Percentiles rank a stretch among this genome's conserved stretches.
phyloP scores from a whole-genome alignment of 2,113 vertebrate species.

The Pseudonaja textilis region DNA sequence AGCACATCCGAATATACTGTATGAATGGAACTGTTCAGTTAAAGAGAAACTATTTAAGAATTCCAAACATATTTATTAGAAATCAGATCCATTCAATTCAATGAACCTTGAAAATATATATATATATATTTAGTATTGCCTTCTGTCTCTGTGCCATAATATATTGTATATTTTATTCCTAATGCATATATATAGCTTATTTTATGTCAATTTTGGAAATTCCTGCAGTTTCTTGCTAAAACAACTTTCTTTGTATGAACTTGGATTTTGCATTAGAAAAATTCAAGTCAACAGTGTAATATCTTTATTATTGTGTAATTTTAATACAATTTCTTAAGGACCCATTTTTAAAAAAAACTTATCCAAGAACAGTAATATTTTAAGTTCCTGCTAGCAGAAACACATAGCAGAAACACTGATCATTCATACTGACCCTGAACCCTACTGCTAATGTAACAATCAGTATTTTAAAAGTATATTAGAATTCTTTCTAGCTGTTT shows the following conservation, averaged over 20 bases:
- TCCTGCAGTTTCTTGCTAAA: background rate
- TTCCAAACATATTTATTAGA: background rate
- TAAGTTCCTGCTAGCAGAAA: constrained; percentile 7
- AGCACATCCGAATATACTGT: background rate
- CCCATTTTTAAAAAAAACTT: constrained; percentile 8
- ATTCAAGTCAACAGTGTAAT: constrained; percentile 38
- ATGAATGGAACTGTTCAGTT: background rate
- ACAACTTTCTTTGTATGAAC: background rate
- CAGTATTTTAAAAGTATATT: background rate
- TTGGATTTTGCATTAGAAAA: constrained; percentile 26
- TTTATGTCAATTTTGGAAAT: background rate
- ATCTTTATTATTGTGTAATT: constrained; percentile 31
- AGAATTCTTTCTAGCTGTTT: background rate
- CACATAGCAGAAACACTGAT: constrained; percentile 11
- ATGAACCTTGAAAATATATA: background rate
- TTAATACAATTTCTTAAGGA: constrained; percentile 48
- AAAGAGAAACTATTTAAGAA: constrained; percentile 30
- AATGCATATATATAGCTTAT: background rate
- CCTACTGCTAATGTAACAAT: constrained; percentile 13
- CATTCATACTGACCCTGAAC: constrained; percentile 5
- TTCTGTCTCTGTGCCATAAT: background rate
- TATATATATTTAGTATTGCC: background rate
- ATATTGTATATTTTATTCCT: background rate
- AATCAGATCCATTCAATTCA: background rate
- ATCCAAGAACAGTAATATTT: constrained; percentile 39